Base-by-base conservation (phyloP, 1,140 invertebrate genomes). In the Psix sp. region DNA sequence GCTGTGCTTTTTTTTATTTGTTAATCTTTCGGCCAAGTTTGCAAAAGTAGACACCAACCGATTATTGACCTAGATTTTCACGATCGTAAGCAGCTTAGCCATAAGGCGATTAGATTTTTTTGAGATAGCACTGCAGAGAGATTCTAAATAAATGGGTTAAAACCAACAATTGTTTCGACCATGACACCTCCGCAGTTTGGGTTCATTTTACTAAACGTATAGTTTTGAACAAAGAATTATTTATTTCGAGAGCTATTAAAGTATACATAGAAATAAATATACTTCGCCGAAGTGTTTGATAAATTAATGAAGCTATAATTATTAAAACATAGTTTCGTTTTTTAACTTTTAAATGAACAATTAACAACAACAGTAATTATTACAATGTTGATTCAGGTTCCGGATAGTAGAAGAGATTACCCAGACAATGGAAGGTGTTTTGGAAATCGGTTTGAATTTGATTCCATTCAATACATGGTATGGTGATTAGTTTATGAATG, bases 41-140 rank as follows among this genome's bases (percentile, higher is more conserved):
- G 21, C 21, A 9, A 24, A 29, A 29, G n/a, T 10, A 29, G 7
- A 29, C 7, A n/a, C 7, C 26, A 29, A 29, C 2, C 2, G 40
- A 45, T 57, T 43, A 6, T 21, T 17, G 46, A 62, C 57, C 57
- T 62, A 63, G 26, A 42, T 65, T 38, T 54, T 31, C 26, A 42
- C 29, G 40, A 9, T 1, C 40, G 16, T 51, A 68, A 68, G 65
- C 54, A 5, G 46, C 45, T 68, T 60, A 52, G 20, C 13, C 10
- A 5, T 68, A 60, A 68, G 38, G 26, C 65, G 65, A 68, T 68
- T 68, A 68, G 16, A 38, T 43, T 21, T 39, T 68, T 68, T 68
- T 39, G 49, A 31, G 33, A 46, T 35, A 38, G 36, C 29, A 67
- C 49, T 67, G 51, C 7, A 14, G 24, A 48, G 36, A 35, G 62